Base-by-base conservation (phyloP, 2,888 invertebrate species). In the Mimachlamys varia region DNA sequence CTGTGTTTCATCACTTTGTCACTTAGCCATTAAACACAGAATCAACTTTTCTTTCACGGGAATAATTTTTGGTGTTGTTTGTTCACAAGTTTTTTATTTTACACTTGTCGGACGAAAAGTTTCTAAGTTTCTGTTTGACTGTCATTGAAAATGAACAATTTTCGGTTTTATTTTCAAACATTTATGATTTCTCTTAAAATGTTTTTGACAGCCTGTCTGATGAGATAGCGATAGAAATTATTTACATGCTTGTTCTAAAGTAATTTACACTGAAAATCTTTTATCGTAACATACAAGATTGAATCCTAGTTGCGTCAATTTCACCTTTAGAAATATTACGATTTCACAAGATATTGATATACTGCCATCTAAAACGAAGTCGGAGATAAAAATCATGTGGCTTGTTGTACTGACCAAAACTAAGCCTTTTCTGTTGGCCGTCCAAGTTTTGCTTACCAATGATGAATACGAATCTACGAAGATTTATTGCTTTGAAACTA, bases 241-340 rank as follows among this genome's bases (percentile, higher is more conserved):
- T 76, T 76, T 76, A 76, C 76, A 76, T 76, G 27, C 76, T 76
- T 33, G 0, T 15, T 12, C 10, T 76, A 27, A 33, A 76, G 33
- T 76, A 76, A 76, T 76, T 76, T 76, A 76, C 76, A 76, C 76
- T 76, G 33, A 33, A 76, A 76, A 27, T 76, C 76, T 76, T 76
- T 76, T 76, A 76, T 76, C 76, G 76, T 76, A 76, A 76, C 76
- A 33, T 76, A 76, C 33, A 1, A 62, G 3, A 62, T 62, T n/a
- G 62, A 33, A 76, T 15, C 33, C 27, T 13, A 27, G 76, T 76
- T 76, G 27, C 33, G 76, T 76, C 76, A 22, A 33, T 76, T 76
- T 33, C 76, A 76, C 76, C 27, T 76, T 76, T 33, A 76, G 76
- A 10, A 33, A 15, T 76, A 33, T 76, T 76, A 33, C 27, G 33